These are phyloP conservation scores for Bagarius yarrelli DNA, from an alignment of 2,113 vertebrate genomes.

Conservation along the genomic window DNA sequence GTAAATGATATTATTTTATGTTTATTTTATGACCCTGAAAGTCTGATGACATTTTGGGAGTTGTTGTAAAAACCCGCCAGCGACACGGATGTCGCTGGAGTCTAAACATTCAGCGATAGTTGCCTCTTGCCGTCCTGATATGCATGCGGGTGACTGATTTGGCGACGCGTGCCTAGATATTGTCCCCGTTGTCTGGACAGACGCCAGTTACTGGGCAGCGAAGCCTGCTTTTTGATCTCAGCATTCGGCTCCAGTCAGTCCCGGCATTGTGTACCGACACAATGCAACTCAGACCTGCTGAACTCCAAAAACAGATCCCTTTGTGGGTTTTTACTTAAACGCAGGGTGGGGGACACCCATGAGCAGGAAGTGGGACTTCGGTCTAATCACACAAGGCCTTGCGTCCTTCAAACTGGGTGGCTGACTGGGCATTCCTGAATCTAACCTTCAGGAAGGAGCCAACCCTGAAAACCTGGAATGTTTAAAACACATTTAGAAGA, in stretches of 20 bases:
- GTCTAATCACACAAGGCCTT: slow-evolving; percentile 69
- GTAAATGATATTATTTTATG: not conserved
- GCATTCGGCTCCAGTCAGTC: slow-evolving; percentile 77
- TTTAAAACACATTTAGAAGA: not conserved
- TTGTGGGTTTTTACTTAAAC: slow-evolving; percentile 72
- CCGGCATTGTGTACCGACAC: slow-evolving; percentile 79
- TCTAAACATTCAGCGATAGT: slow-evolving; percentile 44
- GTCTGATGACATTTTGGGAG: slow-evolving; percentile 27
- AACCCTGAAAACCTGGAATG: not conserved
- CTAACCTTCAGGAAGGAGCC: slow-evolving; percentile 39
- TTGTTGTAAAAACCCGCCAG: slow-evolving; percentile 26
- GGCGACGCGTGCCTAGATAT: slow-evolving; percentile 61
- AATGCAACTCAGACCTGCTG: slow-evolving; percentile 76
- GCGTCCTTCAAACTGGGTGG: slow-evolving; percentile 53
- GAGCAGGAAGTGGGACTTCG: slow-evolving; percentile 73
- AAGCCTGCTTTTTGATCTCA: slow-evolving; percentile 70
- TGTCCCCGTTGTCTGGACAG: slow-evolving; percentile 63
- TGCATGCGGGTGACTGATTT: slow-evolving; percentile 54
- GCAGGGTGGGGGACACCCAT: slow-evolving; percentile 73
- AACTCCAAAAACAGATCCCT: slow-evolving; percentile 73
- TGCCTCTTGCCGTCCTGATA: slow-evolving; percentile 7
- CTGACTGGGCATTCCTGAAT: slow-evolving; percentile 63
- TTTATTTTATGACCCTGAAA: slow-evolving; percentile 11
- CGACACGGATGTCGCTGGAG: slow-evolving; percentile 34
- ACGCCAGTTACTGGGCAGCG: slow-evolving; percentile 69